Conservation (phyloP, 2,113 vertebrate genomes). For the Oncorhynchus tshawytscha region DNA sequence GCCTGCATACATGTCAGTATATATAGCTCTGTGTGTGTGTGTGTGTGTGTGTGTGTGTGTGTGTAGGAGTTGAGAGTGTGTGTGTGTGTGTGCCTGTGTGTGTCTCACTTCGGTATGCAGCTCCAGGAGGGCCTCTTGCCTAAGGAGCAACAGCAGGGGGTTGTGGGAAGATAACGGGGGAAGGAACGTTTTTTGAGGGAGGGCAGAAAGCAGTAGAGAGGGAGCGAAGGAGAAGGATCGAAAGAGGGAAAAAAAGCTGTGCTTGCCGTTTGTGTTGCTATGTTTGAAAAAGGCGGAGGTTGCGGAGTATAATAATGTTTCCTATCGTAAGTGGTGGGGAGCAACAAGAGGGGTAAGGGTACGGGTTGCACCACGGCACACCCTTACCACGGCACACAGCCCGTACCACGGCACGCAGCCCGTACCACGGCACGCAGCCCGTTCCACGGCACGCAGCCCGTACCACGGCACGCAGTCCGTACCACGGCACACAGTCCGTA, state of each 20-base stretch:
- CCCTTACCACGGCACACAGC: too few relatives aligned
- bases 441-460: too few relatives aligned
- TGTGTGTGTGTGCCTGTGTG: not conserved
- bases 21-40: not conserved
- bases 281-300: too few relatives aligned
- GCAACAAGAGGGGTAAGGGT: too few relatives aligned
- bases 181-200: not conserved
- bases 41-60: not conserved
- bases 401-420: too few relatives aligned
- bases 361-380: too few relatives aligned
- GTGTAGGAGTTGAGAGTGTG: not conserved
- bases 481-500: too few relatives aligned
- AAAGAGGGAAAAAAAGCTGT: not conserved
- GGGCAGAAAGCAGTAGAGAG: not conserved
- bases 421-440: too few relatives aligned
- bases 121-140: conserved; percentile 18
- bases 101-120: conserved; percentile 12
- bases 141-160: conserved; percentile 25
- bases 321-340: too few relatives aligned
- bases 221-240: not conserved
- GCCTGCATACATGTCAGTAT: not conserved
- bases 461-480: too few relatives aligned
- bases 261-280: too few relatives aligned
- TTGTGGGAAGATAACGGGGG: conserved; percentile 2
- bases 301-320: too few relatives aligned